A percentile compares a stretch with the other conserved stretches of the same genome.
These are phyloP conservation scores for Hypothenemus hampei DNA, from an alignment of 1,140 invertebrate species.

Conservation along the genomic window DNA sequence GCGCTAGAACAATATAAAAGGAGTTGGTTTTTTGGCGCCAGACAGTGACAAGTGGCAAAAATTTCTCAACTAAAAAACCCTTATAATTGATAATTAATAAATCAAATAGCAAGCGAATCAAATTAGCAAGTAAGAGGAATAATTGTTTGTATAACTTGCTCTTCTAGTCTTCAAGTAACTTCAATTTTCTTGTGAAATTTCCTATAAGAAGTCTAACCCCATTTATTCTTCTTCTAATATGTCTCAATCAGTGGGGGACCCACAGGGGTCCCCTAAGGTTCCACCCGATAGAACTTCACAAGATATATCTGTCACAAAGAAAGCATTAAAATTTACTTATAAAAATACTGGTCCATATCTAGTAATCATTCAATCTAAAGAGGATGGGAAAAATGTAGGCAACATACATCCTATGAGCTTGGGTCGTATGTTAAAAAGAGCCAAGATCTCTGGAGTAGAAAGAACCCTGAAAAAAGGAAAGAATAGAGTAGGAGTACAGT, in stretches of 20 bases:
- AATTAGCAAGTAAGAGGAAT: background rate
- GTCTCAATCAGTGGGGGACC: background rate
- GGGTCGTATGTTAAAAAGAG: background rate
- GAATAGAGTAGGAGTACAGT: slow-evolving; percentile 10
- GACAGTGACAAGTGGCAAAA: background rate
- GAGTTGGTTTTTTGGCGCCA: no score
- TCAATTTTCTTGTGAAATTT: background rate
- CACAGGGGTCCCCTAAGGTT: background rate
- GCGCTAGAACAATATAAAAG: no score
- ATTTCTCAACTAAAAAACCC: background rate
- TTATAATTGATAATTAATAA: background rate
- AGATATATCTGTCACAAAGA: background rate
- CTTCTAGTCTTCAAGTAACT: background rate
- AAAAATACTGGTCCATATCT: background rate
- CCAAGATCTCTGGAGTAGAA: background rate
- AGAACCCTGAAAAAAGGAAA: slow-evolving; percentile 5
- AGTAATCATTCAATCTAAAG: background rate
- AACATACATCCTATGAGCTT: background rate
- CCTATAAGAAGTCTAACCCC: background rate
- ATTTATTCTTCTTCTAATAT: background rate
- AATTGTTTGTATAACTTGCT: background rate
- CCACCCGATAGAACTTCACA: background rate
- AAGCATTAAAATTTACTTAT: background rate
- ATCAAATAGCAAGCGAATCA: background rate
- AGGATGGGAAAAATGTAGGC: background rate